Evolutionary conservation across 2,113 vertebrate genomes (phyloP).

Genomic region (Turnix velox): DNA sequence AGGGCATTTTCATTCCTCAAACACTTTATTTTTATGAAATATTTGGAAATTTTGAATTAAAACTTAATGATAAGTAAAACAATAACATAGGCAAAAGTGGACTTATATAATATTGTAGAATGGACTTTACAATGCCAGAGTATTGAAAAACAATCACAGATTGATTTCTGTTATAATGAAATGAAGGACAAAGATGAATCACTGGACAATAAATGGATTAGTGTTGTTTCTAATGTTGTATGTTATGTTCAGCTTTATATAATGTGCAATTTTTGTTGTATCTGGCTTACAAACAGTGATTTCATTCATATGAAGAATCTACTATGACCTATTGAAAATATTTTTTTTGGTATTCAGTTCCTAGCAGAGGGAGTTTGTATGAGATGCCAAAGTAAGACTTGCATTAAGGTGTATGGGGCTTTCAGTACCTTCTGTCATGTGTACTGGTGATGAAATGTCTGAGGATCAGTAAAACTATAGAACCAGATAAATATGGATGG

Average conservation of each 20-base stretch:
- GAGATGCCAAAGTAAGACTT: not conserved
- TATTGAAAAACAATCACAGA: not conserved
- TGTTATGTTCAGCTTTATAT: not conserved
- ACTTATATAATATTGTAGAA: not conserved
- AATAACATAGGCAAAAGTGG: not conserved
- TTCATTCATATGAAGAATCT: constrained; percentile 9
- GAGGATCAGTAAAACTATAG: not conserved
- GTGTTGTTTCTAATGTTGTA: constrained; percentile 16
- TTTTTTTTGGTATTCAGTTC: not conserved
- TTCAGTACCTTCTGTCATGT: not conserved
- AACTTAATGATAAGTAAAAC: not conserved
- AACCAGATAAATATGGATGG: not conserved
- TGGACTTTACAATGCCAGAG: not conserved
- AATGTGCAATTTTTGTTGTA: constrained; percentile 26
- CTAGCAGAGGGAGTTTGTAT: not conserved
- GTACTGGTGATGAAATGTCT: not conserved
- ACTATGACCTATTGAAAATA: not conserved
- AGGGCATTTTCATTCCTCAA: not conserved
- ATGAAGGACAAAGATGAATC: constrained; percentile 4
- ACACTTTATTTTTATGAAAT: not conserved
- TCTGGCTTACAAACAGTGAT: constrained; percentile 31
- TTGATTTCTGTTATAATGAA: constrained; percentile 26
- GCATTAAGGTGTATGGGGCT: not conserved
- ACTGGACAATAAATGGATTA: constrained; percentile 40
- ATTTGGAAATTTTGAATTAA: not conserved